Evolutionary conservation across 2,113 vertebrate genomes (phyloP), one percentile per base, ranked within the genome.

Genomic region (Otolemur garnettii): DNA sequence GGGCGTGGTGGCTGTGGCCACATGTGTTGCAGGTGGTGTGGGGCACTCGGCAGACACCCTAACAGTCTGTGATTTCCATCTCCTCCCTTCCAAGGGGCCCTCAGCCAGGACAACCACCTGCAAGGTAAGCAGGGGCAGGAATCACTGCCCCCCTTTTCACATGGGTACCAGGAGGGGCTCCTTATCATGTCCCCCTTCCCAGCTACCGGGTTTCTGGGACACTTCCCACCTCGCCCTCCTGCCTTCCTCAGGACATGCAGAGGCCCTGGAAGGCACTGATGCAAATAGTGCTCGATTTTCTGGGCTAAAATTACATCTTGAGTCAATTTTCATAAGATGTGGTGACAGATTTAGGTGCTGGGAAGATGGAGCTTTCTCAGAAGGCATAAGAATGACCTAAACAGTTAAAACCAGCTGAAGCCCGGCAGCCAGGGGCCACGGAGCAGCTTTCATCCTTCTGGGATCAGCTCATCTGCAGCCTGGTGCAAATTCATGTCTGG

Each of bases 271-370:
- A 59, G 60, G 24, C 33, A 45, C 42, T 60, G 71, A 96, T 96
- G 94, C 53, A 95, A 95, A 95, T 5, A 87, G 60, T 42, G 59
- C 86, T 95, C 7, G 1, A 91, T 93, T 97, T 96, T 53, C 92
- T 30, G 8, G 74, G 64, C 96, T 97, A 97, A 96, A 98, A 97
- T 97, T 96, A 94, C 59, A 96, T 96, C 96, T 93, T 50, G 83
- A 97, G 95, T 97, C 96, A 80, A 96, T 97, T 97, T 96, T 97
- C 96, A 97, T 95, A 96, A 97, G 96, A 94, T 8, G 82, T 38
- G 22, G 79, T 97, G 96, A 97, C 96, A 97, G 93, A 97, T 97
- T 97, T 96, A 95, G 97, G 97, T 96, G 82, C 94, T 38, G 45
- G 94, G 86, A 97, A 96, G 95, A 96, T 5, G 69, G 78, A 78